Evolutionary conservation across 2,113 vertebrate species (phyloP), one percentile per base, ranked within the genome.

Genomic region (Solea solea): DNA sequence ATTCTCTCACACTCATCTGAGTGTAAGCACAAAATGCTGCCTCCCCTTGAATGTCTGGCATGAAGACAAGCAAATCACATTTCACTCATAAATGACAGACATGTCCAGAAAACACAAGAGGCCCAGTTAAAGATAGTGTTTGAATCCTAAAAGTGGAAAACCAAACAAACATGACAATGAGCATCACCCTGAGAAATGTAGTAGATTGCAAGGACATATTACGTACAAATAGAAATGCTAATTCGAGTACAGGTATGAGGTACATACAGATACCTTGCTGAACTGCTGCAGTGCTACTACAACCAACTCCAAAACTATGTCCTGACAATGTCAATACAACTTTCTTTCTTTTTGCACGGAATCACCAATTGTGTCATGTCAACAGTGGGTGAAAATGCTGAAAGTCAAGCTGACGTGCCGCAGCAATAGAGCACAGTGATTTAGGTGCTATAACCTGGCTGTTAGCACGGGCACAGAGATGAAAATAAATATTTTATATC

Each of bases 111-210:
- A 60, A 39, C 59, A 61, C 52, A 70, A 50, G 27, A 2, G 50
- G 59, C 28, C 34, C 21, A 53, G 76, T 21, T 21, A 62, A 16
- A 52, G 40, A 14, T 69, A 61, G 56, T 16, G 25, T 68, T 60
- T 56, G 11, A 69, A 56, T 74, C 55, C 39, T 64, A 16, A 53
- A 21, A 44, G 49, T 53, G 58, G 68, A 21, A 21, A 21, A 50
- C 57, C 28, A 54, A 46, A 62, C 63, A 46, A 58, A 13, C 51
- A 64, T 74, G 59, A 45, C 66, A 82, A 77, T 71, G 28, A 56
- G 46, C 55, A 77, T 7, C 50, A 42, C 16, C 55, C 56, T 67
- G 44, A 66, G 44, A 78, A 41, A 66, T 4, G 27, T n/a, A 46
- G 27, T 44, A 34, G 51, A 74, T 14, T 56, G 41, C 15, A 34